These are phyloP conservation scores for Theonella swinhoei DNA, from an alignment of 37 sponge, comb jelly and placozoan genomes.

Conservation along the genomic window DNA sequence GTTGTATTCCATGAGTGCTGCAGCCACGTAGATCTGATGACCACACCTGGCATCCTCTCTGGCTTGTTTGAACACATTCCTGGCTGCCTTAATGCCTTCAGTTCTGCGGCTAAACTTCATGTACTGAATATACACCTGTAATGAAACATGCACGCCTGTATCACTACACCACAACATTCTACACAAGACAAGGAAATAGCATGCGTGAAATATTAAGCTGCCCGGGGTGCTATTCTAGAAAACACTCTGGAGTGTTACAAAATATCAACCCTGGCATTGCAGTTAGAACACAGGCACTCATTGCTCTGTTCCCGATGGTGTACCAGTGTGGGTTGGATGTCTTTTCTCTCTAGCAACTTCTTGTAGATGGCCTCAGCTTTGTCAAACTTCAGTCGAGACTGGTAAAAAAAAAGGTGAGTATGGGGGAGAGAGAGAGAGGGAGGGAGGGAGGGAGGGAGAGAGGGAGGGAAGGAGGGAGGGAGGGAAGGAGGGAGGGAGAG, in stretches of 20 bases:
- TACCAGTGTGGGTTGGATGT: conserved; percentile 61
- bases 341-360: conserved; percentile 43
- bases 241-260: too few species aligned
- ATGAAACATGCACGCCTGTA: neutral
- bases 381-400: conserved; percentile 32
- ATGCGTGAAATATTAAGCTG: too few species aligned
- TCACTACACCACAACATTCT: too few species aligned
- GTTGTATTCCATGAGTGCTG: conserved; percentile 97
- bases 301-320: too few species aligned
- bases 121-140: conserved; percentile 92
- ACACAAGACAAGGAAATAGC: too few species aligned
- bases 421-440: conserved; percentile 7
- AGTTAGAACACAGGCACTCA: too few species aligned
- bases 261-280: too few species aligned
- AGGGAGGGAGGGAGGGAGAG: neutral
- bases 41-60: conserved; percentile 81
- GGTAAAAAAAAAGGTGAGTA: neutral
- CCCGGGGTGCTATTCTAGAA: too few species aligned
- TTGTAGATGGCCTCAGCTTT: conserved; percentile 49
- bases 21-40: conserved; percentile 93
- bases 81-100: conserved; percentile 84
- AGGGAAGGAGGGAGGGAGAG: too few species aligned
- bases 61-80: conserved; percentile 87
- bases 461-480: too few species aligned
- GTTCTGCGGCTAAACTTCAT: conserved; percentile 89